phyloP scores from a whole-genome alignment of 2,113 vertebrate genomes.

The Oxyura jamaicensis region DNA sequence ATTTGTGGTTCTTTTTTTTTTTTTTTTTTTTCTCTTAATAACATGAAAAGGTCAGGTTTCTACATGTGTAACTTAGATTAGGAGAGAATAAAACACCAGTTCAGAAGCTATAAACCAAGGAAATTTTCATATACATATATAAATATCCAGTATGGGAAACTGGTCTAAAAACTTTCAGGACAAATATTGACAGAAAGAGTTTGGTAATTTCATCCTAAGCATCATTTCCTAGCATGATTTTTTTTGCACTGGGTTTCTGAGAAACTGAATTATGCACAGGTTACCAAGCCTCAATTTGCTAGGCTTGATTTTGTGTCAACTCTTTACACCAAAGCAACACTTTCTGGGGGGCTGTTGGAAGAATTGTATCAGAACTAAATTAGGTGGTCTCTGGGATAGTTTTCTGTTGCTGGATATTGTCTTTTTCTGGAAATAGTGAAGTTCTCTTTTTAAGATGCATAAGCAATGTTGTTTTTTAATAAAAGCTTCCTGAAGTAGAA shows the following conservation, averaged over 20 bases:
- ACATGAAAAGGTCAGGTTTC: neutral
- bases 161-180: neutral
- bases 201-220: neutral
- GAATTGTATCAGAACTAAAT: neutral
- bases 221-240: neutral
- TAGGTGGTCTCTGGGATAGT: neutral
- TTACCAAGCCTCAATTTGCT: rapidly evolving
- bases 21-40: neutral
- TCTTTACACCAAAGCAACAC: neutral
- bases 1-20: neutral
- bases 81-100: neutral
- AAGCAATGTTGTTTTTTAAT: neutral
- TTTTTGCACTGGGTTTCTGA: neutral
- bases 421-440: neutral
- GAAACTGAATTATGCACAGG: neutral
- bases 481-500: neutral
- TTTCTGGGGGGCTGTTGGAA: neutral
- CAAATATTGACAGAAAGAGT: neutral
- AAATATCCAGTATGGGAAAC: neutral
- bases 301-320: neutral
- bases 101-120: neutral
- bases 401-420: neutral
- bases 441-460: neutral
- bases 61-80: neutral
- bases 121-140: neutral